Percentiles rank a stretch among this genome's conserved stretches.
phyloP scores from a whole-genome alignment of 2,113 vertebrate species.

The Sinocyclocheilus grahami region DNA sequence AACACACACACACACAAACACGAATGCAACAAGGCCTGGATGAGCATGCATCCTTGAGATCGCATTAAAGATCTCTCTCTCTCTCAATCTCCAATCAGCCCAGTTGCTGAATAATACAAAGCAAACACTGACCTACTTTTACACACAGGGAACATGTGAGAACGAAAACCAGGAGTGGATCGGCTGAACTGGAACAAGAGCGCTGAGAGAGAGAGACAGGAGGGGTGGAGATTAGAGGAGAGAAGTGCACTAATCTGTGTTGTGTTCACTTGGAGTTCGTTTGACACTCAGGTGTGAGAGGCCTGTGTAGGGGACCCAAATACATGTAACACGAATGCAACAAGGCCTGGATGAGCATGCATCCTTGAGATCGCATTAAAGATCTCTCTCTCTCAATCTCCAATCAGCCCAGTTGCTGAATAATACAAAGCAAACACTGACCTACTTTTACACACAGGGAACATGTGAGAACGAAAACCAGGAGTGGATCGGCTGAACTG shows the following conservation, averaged over 20 bases:
- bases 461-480: conserved; percentile 82
- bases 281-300: neutral
- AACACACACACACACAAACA: too few species aligned
- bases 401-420: conserved; percentile 85
- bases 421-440: conserved; percentile 95
- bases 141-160: conserved; percentile 80
- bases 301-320: neutral
- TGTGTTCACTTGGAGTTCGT: neutral
- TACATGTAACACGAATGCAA: neutral
- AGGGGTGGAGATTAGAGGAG: neutral
- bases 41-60: too few species aligned
- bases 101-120: conserved; percentile 91
- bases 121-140: conserved; percentile 97
- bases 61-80: neutral
- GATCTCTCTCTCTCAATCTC: conserved; percentile 32
- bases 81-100: conserved; percentile 69
- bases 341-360: too few species aligned
- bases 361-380: too few species aligned
- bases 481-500: conserved; percentile 69
- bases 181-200: conserved; percentile 39
- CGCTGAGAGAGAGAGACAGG: conserved; percentile 38
- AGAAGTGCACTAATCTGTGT: neutral
- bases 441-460: conserved; percentile 88
- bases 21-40: too few species aligned
- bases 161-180: conserved; percentile 82